These are phyloP conservation scores for Sclerurus mexicanus DNA, from an alignment of 2,113 vertebrate genomes.

Conservation along the genomic window DNA sequence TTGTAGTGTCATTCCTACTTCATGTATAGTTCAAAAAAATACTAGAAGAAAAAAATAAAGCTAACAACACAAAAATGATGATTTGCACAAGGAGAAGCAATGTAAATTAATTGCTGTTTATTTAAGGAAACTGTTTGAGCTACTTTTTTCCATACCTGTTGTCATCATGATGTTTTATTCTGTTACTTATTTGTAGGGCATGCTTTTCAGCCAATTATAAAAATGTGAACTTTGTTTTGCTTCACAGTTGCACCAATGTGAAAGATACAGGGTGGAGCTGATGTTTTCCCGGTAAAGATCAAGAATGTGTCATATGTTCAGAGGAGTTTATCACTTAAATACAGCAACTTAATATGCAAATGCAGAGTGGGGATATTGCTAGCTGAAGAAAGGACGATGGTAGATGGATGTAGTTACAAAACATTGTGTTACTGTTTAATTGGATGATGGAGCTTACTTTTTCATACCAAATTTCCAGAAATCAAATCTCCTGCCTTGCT, in stretches of 20 bases:
- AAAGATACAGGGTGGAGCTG: not conserved
- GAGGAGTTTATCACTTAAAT: not conserved
- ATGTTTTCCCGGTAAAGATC: not conserved
- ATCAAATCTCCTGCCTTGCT: not conserved
- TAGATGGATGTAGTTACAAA: not conserved
- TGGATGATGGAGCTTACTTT: not conserved
- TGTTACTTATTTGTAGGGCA: not conserved
- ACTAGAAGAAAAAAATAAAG: not conserved
- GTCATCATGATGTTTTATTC: not conserved
- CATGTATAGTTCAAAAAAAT: not conserved
- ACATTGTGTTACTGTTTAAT: not conserved
- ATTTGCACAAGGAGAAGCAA: not conserved
- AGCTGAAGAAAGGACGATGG: not conserved
- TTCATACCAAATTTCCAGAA: not conserved
- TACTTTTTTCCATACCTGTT: not conserved
- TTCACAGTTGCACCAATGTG: not conserved
- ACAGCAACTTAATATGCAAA: not conserved
- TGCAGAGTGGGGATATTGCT: not conserved
- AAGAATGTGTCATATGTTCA: fast-evolving
- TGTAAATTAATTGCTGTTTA: not conserved
- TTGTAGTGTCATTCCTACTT: not conserved
- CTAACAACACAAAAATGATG: not conserved
- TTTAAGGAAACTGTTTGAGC: not conserved
- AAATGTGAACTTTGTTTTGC: not conserved
- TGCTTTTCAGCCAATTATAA: not conserved